phyloP scores from a whole-genome alignment of 2,113 vertebrate species.

The Nansenia antarctica region DNA sequence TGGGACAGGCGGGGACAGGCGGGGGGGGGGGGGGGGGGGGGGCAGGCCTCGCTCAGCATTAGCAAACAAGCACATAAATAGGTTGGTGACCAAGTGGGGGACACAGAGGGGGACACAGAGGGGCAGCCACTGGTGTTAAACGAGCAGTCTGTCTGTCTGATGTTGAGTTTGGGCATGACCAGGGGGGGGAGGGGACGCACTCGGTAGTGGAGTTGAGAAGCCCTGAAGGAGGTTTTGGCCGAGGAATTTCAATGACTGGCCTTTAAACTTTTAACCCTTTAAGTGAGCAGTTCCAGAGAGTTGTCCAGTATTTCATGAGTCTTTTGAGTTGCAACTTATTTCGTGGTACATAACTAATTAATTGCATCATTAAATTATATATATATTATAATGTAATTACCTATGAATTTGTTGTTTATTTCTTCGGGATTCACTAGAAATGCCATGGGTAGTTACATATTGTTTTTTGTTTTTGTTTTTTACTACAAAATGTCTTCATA shows the following conservation, averaged over 20 bases:
- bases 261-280: background rate
- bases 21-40: conserved; percentile 41
- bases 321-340: background rate
- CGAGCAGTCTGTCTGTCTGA: conserved; percentile 50
- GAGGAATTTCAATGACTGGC: conserved; percentile 56
- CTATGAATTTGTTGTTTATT: too few relatives aligned
- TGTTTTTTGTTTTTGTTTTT: too few relatives aligned
- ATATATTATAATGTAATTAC: too few relatives aligned
- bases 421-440: too few relatives aligned
- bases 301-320: background rate
- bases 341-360: too few relatives aligned
- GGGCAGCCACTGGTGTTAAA: conserved; percentile 52
- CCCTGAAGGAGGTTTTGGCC: conserved; percentile 42
- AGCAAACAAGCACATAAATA: conserved; percentile 72
- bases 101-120: background rate
- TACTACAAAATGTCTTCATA: too few relatives aligned
- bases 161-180: conserved; percentile 45
- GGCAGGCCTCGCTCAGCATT: conserved; percentile 52
- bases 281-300: background rate
- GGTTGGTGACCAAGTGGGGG: conserved; percentile 50
- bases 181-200: conserved; percentile 46
- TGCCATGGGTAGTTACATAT: too few relatives aligned
- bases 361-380: too few relatives aligned
- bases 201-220: conserved; percentile 35
- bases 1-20: background rate